A percentile compares a stretch with the other conserved stretches of the same genome.
Evolutionary conservation across 2,113 vertebrate genomes (phyloP).

Genomic region (Thalassoma bifasciatum): DNA sequence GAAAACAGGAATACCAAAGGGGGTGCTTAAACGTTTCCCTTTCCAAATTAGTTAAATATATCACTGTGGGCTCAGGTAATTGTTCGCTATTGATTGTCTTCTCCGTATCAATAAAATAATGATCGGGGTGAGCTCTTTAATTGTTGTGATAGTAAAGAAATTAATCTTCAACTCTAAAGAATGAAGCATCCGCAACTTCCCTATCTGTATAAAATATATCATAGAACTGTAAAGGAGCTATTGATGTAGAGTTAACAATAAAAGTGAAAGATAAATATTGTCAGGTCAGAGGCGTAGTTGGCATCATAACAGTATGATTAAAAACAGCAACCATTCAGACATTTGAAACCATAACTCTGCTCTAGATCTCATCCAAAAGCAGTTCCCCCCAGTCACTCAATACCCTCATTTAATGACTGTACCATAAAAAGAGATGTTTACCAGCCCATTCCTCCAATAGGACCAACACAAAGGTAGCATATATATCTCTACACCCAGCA

Average conservation of each 20-base stretch:
- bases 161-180: too few species aligned
- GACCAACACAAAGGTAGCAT: constrained; percentile 20
- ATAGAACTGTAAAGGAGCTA: neutral
- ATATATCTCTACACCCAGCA: constrained; percentile 13
- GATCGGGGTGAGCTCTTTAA: too few species aligned
- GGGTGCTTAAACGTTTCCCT: too few species aligned
- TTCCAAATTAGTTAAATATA: too few species aligned
- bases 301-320: neutral
- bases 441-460: constrained; percentile 6
- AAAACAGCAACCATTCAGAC: neutral
- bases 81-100: too few species aligned
- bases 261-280: neutral
- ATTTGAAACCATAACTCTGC: neutral
- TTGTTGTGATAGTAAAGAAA: too few species aligned
- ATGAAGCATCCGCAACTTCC: too few species aligned
- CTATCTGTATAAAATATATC: neutral
- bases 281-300: neutral
- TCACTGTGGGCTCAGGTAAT: too few species aligned
- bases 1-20: too few species aligned
- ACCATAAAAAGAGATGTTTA: neutral
- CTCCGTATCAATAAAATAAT: too few species aligned
- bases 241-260: neutral
- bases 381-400: neutral
- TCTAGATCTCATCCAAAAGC: neutral
- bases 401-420: neutral